phyloP scores from a whole-genome alignment of 2,113 vertebrate species.

The Cathartes aura region DNA sequence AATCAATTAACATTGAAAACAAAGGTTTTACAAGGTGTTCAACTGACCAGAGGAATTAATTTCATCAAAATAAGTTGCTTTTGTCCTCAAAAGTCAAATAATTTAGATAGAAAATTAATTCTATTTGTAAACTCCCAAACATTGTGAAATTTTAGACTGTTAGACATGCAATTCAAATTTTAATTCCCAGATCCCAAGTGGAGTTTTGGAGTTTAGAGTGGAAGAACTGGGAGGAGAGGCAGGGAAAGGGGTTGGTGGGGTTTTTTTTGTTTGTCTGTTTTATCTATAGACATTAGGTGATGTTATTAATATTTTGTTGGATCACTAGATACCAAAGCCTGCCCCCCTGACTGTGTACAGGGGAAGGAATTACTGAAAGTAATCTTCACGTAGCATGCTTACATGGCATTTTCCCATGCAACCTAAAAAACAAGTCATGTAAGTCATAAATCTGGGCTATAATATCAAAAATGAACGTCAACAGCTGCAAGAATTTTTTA shows the following conservation, averaged over 20 bases:
- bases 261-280: neutral
- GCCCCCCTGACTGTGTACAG: fast-evolving
- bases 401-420: neutral
- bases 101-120: neutral
- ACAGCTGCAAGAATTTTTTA: neutral
- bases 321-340: neutral
- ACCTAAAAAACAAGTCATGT: neutral
- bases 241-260: fast-evolving
- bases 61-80: neutral
- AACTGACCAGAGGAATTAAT: neutral
- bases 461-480: neutral
- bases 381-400: neutral
- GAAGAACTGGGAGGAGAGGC: neutral
- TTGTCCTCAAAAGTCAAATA: neutral
- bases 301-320: neutral
- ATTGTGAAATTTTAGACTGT: neutral
- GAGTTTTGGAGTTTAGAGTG: neutral
- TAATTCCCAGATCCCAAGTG: neutral
- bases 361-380: neutral
- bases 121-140: neutral
- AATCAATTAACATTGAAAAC: neutral
- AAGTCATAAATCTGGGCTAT: neutral
- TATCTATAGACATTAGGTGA: neutral
- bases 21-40: neutral
- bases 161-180: neutral